Percentiles rank a stretch among this genome's conserved stretches.
These are phyloP conservation scores for Caenorhabditis sulstoni DNA, from an alignment of 2,888 invertebrate genomes.

Conservation along the genomic window DNA sequence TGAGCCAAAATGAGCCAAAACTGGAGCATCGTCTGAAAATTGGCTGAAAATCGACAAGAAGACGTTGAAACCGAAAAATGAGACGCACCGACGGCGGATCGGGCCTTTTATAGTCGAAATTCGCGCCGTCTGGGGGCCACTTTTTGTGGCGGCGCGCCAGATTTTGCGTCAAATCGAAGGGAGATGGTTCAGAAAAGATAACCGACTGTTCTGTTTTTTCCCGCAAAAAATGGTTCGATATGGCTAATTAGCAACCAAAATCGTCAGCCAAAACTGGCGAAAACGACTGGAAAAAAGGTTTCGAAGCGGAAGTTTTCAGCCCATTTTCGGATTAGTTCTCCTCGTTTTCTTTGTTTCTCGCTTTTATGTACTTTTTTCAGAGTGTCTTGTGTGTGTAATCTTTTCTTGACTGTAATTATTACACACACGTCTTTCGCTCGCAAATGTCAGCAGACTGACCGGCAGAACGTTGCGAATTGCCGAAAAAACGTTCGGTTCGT, in stretches of 20 bases:
- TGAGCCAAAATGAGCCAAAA: not conserved
- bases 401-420: conserved; percentile 24
- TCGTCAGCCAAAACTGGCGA: not conserved
- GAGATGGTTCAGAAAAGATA: not conserved
- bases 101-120: not conserved
- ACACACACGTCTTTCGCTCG: not conserved
- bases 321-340: conserved; percentile 17
- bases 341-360: conserved; percentile 13
- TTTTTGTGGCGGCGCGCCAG: not conserved
- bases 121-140: not conserved
- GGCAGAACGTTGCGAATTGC: too few relatives aligned
- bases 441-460: conserved; percentile 27
- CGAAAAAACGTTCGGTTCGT: too few relatives aligned
- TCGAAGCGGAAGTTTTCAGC: conserved; percentile 3
- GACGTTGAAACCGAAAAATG: too few relatives aligned
- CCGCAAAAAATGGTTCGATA: not conserved
- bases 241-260: not conserved
- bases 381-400: conserved; percentile 4
- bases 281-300: conserved; percentile 12
- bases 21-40: conserved; percentile 11
- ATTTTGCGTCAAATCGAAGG: not conserved
- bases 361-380: conserved; percentile 45
- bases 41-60: conserved; percentile 7
- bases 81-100: too few relatives aligned
- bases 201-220: too few relatives aligned